Percentiles rank a stretch among this genome's conserved stretches.
These are phyloP conservation scores for Pithys albifrons DNA, from an alignment of 2,113 vertebrate genomes.

Conservation along the genomic window DNA sequence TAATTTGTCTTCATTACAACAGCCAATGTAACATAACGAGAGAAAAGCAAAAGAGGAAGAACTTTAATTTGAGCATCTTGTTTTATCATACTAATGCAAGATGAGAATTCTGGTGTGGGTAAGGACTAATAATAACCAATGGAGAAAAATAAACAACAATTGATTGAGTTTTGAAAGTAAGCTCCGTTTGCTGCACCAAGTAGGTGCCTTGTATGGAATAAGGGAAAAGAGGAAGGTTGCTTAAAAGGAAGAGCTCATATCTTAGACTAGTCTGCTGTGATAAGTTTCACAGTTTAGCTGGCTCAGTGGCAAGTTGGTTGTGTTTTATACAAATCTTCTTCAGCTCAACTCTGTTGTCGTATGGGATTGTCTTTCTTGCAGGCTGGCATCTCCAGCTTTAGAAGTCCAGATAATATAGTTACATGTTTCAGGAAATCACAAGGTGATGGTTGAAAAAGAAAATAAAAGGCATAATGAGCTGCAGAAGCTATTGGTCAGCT, in stretches of 20 bases:
- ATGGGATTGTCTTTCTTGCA: neutral
- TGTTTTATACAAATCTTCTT: neutral
- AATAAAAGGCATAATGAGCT: neutral
- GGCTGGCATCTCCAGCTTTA: neutral
- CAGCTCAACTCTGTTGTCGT: neutral
- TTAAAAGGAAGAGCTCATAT: neutral
- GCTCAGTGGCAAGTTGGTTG: neutral
- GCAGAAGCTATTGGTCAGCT: neutral
- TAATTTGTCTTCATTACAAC: neutral
- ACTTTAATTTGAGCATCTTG: neutral
- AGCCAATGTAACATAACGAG: neutral
- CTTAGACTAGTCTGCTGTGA: fast-evolving
- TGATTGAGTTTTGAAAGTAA: neutral
- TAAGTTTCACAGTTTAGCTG: neutral
- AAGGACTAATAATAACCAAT: neutral
- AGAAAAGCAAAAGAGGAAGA: neutral
- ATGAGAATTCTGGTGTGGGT: neutral
- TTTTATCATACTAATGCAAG: neutral
- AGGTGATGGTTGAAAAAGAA: neutral
- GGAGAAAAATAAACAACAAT: neutral
- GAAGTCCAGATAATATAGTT: neutral
- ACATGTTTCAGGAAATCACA: neutral
- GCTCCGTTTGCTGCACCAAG: neutral
- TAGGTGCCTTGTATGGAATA: neutral
- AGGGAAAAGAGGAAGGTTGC: neutral